Base-by-base conservation (phyloP, 1,140 invertebrate species). In the Brachionus plicatilis region DNA sequence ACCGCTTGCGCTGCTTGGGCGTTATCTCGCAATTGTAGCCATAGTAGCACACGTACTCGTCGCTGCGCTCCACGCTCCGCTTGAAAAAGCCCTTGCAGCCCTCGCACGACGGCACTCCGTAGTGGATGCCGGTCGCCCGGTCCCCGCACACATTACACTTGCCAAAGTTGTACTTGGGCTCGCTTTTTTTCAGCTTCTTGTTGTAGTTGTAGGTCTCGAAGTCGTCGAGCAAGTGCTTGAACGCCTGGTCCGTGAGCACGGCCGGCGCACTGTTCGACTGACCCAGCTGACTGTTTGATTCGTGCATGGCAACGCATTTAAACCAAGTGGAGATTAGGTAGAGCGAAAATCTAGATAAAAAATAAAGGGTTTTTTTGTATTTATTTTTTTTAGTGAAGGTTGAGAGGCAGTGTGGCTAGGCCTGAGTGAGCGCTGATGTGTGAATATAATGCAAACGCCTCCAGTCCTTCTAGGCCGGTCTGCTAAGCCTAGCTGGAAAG, bases 61-160 rank as follows among this genome's bases (percentile, higher is more conserved):
- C 88, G 85, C 89, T 88, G 76, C 89, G 88, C 82, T 90, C 88
- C 76, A 90, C 87, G 86, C 88, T 90, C 14, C 89, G 85, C 14
- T 89, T 87, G 85, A 90, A 90, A 85, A 90, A 90, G 65, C 89
- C 89, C 88, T 82, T 82, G 85, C 89, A 90, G 4, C 89, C 89
- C 85, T 90, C 89, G 85, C 89, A 90, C 5, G 89, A 88, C 82
- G 87, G 88, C 20, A 90, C 88, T 12, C 89, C 88, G 85, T 90
- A 90, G 79, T 90, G 89, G 60, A 89, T 89, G 7, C 89, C 89
- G n/a, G 89, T 90, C 4, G 88, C 87, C 83, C 89, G 88, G 85
- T 90, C 89, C 53, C 86, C 86, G 84, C 89, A 90, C 2, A 90
- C 88, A n/a, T 88, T 88, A 86, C 89, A 90, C 33, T 82, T 68